phyloP scores from a whole-genome alignment of 2,888 invertebrate genomes.

The Dolichomitus sp. region DNA sequence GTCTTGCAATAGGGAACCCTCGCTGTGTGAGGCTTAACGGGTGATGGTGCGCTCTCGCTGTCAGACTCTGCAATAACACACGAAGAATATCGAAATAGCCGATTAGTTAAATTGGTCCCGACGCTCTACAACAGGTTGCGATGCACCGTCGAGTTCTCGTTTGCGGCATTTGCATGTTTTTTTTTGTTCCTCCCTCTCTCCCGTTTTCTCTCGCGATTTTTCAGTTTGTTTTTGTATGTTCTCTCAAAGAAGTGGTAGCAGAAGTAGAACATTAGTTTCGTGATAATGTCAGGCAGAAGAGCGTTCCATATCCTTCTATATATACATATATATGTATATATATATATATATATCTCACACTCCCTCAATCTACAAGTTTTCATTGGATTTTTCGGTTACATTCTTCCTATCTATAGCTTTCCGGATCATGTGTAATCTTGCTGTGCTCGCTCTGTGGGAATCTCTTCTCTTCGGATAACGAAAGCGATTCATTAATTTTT shows the following conservation, averaged over 20 bases:
- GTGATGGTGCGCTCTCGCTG: constrained; percentile 91
- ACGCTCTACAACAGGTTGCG: constrained; percentile 19
- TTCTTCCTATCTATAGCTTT: constrained; percentile 62
- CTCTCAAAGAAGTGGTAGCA: constrained; percentile 35
- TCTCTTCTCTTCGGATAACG: constrained; percentile 52
- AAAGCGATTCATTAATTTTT: constrained; percentile 46
- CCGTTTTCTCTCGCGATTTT: constrained; percentile 28
- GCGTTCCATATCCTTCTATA: constrained; percentile 32
- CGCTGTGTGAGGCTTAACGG: constrained; percentile 86
- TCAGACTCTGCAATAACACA: constrained; percentile 94
- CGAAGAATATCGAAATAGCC: constrained; percentile 72
- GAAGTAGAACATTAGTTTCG: constrained; percentile 48
- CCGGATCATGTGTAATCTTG: constrained; percentile 51
- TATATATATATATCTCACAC: constrained; percentile 1
- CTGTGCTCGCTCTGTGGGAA: constrained; percentile 38
- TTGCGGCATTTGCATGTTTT: constrained; percentile 59
- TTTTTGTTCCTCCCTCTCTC: constrained; percentile 40
- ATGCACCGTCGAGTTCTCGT: constrained; percentile 59
- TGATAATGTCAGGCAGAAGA: constrained; percentile 28
- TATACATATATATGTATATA: background rate
- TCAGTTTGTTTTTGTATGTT: constrained; percentile 23
- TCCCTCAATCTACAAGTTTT: constrained; percentile 46
- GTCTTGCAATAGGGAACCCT: constrained; percentile 88
- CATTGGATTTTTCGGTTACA: constrained; percentile 28
- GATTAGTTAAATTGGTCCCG: constrained; percentile 62